Evolutionary conservation across 2,888 invertebrate genomes (phyloP).

Genomic region (Caenorhabditis zanzibari): DNA sequence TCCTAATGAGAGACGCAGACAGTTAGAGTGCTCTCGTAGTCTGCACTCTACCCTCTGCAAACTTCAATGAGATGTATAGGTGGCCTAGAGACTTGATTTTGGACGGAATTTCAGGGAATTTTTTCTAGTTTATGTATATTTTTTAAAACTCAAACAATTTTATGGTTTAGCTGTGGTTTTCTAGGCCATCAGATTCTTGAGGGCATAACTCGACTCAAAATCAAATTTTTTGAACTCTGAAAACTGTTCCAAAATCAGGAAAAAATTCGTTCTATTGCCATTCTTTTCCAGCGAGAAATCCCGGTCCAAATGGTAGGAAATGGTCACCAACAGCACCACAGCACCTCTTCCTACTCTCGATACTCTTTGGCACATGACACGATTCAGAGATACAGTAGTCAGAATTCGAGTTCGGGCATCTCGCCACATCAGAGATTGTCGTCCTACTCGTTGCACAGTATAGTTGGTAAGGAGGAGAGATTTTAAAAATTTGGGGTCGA

Average conservation of each 20-base stretch:
- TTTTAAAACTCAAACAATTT: no score
- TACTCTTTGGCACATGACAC: conserved; percentile 50
- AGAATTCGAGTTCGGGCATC: conserved; percentile 19
- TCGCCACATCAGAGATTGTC: conserved; percentile 69
- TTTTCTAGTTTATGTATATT: no score
- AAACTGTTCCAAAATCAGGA: neutral
- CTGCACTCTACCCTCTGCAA: no score
- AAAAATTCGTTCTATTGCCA: neutral
- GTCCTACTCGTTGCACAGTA: conserved; percentile 70
- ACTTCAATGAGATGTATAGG: no score
- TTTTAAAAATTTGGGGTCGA: neutral
- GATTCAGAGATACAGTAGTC: conserved; percentile 37
- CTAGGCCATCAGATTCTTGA: no score
- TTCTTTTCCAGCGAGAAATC: conserved; percentile 33
- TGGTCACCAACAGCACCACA: conserved; percentile 5
- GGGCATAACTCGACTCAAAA: no score
- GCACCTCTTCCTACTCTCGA: conserved; percentile 22
- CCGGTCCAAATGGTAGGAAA: conserved; percentile 53
- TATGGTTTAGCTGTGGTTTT: no score
- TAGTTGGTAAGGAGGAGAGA: conserved; percentile 63
- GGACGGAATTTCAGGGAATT: no score
- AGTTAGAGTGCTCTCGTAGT: no score
- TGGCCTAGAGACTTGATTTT: no score
- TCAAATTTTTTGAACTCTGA: neutral
- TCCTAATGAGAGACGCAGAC: no score